phyloP scores from a whole-genome alignment of 92 coral and sea anemone species.

The Heteractis magnifica region DNA sequence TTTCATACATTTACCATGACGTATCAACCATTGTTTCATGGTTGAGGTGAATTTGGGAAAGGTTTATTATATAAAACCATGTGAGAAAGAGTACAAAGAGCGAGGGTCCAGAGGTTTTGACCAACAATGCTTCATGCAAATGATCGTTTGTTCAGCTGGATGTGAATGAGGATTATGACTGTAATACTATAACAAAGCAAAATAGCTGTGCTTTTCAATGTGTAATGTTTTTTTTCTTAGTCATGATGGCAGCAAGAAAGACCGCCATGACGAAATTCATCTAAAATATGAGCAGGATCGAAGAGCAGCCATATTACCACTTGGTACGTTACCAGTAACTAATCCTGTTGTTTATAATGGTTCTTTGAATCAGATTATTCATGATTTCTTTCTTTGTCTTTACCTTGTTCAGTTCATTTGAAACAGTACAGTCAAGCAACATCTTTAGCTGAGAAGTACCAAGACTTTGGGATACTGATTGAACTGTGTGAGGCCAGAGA shows the following conservation, averaged over 20 bases:
- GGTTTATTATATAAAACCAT: too few species aligned
- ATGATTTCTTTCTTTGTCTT: not conserved
- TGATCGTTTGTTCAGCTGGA: too few species aligned
- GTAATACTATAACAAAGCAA: too few species aligned
- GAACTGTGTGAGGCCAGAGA: conserved; percentile 84
- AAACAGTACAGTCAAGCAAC: conserved; percentile 80
- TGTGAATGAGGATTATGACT: too few species aligned
- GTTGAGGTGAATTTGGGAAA: too few species aligned
- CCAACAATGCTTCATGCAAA: too few species aligned
- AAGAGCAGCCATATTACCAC: conserved; percentile 63
- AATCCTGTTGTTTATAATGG: not conserved
- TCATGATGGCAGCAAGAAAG: conserved; percentile 54
- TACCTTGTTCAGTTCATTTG: conserved; percentile 47
- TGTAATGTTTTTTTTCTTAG: conserved; percentile 28
- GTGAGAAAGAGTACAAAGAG: too few species aligned
- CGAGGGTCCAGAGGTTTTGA: too few species aligned
- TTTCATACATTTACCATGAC: too few species aligned
- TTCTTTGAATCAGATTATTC: not conserved
- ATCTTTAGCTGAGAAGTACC: conserved; percentile 92
- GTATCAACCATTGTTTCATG: too few species aligned
- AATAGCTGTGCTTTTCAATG: not conserved
- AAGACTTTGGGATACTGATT: conserved; percentile 85
- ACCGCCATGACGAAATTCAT: conserved; percentile 71
- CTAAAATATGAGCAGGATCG: conserved; percentile 90
- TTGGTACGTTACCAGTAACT: conserved; percentile 49